Conservation (phyloP, 1,140 invertebrate species). For the Chelonus insularis region DNA sequence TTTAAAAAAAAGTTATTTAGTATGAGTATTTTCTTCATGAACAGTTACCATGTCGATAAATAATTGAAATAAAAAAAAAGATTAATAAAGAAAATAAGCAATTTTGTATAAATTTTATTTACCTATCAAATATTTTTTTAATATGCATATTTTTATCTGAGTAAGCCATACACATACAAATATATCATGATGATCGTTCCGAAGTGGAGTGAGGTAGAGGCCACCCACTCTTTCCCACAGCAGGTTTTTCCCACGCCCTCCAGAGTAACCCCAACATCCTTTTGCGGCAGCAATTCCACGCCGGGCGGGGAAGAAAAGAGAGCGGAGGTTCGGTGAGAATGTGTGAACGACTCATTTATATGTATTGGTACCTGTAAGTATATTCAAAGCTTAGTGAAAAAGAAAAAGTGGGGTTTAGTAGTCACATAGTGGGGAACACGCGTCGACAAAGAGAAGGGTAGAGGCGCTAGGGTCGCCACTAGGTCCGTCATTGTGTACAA, state of each 20-base stretch:
- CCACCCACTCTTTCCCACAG: constrained; percentile 79
- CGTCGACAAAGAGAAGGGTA: constrained; percentile 30
- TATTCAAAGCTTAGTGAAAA: constrained; percentile 24
- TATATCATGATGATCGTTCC: constrained; percentile 36
- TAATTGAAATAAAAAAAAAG: too few species aligned
- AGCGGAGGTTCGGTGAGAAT: constrained; percentile 19
- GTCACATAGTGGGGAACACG: background rate
- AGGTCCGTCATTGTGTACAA: constrained; percentile 42
- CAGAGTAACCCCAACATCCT: constrained; percentile 74
- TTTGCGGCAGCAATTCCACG: constrained; percentile 60
- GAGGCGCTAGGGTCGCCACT: constrained; percentile 47
- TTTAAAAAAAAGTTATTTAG: too few species aligned
- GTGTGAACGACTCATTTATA: constrained; percentile 2
- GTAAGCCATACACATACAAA: too few species aligned
- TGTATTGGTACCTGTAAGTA: constrained; percentile 2
- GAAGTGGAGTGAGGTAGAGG: constrained; percentile 59
- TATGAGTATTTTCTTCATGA: too few species aligned
- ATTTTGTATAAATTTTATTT: too few species aligned
- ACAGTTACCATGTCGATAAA: too few species aligned
- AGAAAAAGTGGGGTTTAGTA: background rate
- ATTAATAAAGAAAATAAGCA: too few species aligned
- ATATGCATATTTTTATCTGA: too few species aligned
- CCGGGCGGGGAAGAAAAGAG: constrained; percentile 34
- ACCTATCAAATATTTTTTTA: too few species aligned
- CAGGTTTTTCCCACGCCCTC: constrained; percentile 77